phyloP scores from a whole-genome alignment of 2,888 invertebrate species.

The Omphaloscelis lunosa region DNA sequence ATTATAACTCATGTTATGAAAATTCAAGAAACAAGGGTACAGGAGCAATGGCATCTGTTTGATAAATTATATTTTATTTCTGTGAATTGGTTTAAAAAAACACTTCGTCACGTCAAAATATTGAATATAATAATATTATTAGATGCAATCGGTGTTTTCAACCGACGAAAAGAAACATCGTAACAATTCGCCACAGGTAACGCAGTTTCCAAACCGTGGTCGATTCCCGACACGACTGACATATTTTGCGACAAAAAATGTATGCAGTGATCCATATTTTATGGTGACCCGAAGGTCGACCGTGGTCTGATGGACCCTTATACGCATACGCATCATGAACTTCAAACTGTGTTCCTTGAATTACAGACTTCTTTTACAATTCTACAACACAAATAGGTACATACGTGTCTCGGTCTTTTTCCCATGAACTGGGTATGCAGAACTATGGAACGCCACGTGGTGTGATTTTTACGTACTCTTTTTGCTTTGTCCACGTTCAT shows the following conservation, averaged over 20 bases:
- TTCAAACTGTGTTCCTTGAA: too few relatives aligned
- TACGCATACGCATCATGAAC: background rate
- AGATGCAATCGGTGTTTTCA: background rate
- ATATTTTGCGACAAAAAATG: background rate
- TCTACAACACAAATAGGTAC: too few relatives aligned
- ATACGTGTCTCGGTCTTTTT: too few relatives aligned
- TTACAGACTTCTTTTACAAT: too few relatives aligned
- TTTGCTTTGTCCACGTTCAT: background rate
- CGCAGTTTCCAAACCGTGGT: background rate
- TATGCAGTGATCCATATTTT: background rate
- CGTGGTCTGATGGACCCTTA: background rate
- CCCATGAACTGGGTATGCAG: too few relatives aligned
- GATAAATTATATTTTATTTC: background rate
- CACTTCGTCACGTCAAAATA: background rate
- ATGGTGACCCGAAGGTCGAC: background rate
- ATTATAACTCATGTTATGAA: too few relatives aligned
- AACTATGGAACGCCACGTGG: background rate
- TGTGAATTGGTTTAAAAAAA: background rate
- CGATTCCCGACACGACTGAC: background rate
- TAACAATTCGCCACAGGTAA: background rate
- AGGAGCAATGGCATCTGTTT: background rate
- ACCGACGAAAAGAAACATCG: too few relatives aligned
- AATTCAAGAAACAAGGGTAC: background rate
- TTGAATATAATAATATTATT: background rate
- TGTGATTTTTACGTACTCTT: background rate